Evolutionary conservation across 1,140 invertebrate genomes (phyloP).

Genomic region (Sitobion miscanthi): DNA sequence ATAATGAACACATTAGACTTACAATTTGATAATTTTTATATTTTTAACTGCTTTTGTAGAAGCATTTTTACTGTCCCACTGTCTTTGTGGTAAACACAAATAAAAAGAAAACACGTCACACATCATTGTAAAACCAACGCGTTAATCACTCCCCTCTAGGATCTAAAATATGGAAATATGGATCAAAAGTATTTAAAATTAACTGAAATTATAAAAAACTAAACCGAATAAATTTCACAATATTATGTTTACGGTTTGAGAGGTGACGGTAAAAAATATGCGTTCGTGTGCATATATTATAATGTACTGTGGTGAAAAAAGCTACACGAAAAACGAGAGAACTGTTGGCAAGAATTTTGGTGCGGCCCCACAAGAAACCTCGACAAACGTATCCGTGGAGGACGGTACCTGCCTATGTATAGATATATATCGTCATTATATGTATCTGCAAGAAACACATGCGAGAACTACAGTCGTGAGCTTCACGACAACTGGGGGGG

Average conservation of each 20-base stretch:
- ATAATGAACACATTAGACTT: no score
- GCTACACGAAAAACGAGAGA: not conserved
- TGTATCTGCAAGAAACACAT: no score
- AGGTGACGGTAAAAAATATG: not conserved
- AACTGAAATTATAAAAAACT: not conserved
- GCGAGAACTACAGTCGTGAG: no score
- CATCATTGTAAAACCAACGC: no score
- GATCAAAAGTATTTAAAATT: not conserved
- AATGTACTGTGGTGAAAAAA: not conserved
- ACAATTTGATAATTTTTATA: no score
- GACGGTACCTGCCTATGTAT: no score
- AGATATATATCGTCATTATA: no score
- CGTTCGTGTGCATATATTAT: not conserved
- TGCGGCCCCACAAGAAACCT: not conserved
- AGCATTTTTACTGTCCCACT: no score
- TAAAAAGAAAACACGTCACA: no score
- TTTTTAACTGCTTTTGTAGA: no score
- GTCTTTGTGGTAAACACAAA: no score
- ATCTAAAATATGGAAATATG: not conserved
- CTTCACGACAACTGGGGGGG: not conserved
- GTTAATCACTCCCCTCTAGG: no score
- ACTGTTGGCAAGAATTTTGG: not conserved
- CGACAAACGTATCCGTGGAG: not conserved
- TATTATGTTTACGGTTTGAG: not conserved
- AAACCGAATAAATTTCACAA: not conserved